Evolutionary conservation across 2,888 invertebrate species (phyloP), one percentile per base, ranked within the genome.

Genomic region (Agrotis ipsilon): DNA sequence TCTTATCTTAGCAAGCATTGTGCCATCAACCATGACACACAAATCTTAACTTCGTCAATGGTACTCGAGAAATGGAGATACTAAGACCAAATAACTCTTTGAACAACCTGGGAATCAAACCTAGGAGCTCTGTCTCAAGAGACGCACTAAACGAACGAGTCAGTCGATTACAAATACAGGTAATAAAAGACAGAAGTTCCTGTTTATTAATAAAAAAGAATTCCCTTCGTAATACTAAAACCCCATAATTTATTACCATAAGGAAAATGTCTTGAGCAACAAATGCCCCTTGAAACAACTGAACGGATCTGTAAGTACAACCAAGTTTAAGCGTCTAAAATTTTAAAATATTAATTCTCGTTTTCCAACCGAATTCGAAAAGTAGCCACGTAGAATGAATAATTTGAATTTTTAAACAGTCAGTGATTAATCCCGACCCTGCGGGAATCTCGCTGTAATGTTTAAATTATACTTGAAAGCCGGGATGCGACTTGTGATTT

Each of bases 371-470:
- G 81, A 87, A 88, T 91, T 87, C 80, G 63, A 78, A 89, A 90
- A 91, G 90, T 88, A 91, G 83, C 89, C 87, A 84, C 87, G 90
- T 88, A 88, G 89, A 89, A 91, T 86, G 59, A 88, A 91, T 91
- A 89, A 91, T 91, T 91, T 93, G 88, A 93, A 94, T 93, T 92
- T 92, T 93, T 92, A 92, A 94, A 91, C 89, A 92, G 86, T 86
- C 86, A 88, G 85, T 89, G 89, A 92, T 94, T 93, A 93, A 92
- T 92, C 90, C 85, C 73, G 71, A 68, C 68, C 81, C 86, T 58
- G 78, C 72, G 86, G 84, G 86, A 85, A 83, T 85, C 80, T 75
- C 78, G 32, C 69, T 78, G 83, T 87, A 88, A 87, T 87, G 74
- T 78, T 85, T 81, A 76, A 80, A 81, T 76, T 83, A 85, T 81